Percentiles rank a stretch among this genome's conserved stretches.
These are phyloP conservation scores for rabbit (Oryctolagus cuniculus) DNA, from an alignment of 2,113 vertebrate genomes.

Conservation along the genomic window DNA sequence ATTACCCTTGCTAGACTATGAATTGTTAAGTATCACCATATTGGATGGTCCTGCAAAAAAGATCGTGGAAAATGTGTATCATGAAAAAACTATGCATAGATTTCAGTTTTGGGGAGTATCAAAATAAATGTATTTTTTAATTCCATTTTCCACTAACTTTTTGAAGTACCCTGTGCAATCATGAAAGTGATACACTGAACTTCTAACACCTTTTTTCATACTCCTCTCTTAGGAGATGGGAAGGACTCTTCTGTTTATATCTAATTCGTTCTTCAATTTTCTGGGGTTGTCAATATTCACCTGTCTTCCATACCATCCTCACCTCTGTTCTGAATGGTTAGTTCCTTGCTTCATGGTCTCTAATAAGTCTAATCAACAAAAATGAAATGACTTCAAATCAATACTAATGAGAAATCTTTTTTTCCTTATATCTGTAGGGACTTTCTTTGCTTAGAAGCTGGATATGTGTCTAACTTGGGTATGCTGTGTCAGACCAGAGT, in stretches of 20 bases:
- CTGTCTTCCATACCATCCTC: background rate
- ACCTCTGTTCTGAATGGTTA: background rate
- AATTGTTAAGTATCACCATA: background rate
- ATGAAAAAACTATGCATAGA: no score
- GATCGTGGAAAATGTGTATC: no score
- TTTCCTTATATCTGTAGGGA: background rate
- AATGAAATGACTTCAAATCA: background rate
- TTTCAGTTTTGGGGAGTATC: no score
- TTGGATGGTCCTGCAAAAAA: no score
- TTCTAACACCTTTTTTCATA: conserved; percentile 10
- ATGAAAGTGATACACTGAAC: background rate
- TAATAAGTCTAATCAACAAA: background rate
- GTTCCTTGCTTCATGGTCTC: background rate
- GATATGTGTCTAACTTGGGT: background rate
- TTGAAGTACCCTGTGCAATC: background rate
- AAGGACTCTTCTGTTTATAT: background rate
- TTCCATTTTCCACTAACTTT: no score
- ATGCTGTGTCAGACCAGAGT: background rate
- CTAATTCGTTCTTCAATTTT: background rate
- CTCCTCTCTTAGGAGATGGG: background rate
- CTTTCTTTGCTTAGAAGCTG: background rate
- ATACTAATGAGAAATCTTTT: background rate
- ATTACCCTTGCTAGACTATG: background rate
- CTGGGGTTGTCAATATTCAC: background rate
- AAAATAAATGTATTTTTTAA: no score